Percentiles rank a stretch among this genome's conserved stretches.
These are phyloP conservation scores for Parascotia fuliginaria DNA, from an alignment of 2,888 invertebrate species.

Conservation along the genomic window DNA sequence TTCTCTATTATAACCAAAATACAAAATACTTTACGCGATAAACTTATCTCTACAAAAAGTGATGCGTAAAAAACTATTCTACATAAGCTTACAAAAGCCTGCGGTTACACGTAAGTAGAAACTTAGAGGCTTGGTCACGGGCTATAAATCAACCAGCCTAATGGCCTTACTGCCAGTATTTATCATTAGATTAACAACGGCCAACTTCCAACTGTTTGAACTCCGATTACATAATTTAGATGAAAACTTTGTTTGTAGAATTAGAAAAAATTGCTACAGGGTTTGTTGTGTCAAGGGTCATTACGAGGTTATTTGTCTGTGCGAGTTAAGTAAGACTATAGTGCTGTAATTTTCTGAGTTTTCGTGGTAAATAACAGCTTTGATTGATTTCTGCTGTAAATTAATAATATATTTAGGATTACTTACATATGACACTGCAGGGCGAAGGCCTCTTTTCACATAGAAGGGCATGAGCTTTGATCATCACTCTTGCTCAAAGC, in stretches of 20 bases:
- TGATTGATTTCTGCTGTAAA: too few species aligned
- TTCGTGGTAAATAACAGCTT: too few species aligned
- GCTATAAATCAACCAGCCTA: conserved; percentile 57
- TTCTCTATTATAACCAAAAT: too few species aligned
- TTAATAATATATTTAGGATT: too few species aligned
- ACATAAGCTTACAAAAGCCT: conserved; percentile 16
- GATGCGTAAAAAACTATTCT: conserved; percentile 6
- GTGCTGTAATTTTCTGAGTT: too few species aligned
- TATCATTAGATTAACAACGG: conserved; percentile 51
- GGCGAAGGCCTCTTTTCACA: too few species aligned
- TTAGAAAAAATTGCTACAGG: conserved; percentile 5
- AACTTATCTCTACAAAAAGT: not conserved
- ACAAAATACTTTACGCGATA: too few species aligned
- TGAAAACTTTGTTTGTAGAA: conserved; percentile 14
- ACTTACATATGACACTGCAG: too few species aligned
- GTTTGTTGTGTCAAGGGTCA: not conserved
- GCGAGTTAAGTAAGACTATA: too few species aligned
- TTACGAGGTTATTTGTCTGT: not conserved
- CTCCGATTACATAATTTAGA: conserved; percentile 18
- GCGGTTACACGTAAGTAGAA: conserved; percentile 10
- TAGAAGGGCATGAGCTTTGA: too few species aligned
- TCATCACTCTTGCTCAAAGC: too few species aligned
- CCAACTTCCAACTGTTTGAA: conserved; percentile 31
- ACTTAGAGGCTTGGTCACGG: conserved; percentile 21
- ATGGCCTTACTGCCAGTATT: conserved; percentile 48